Percentiles rank a stretch among this genome's conserved stretches.
phyloP scores from a whole-genome alignment of 2,113 vertebrate species.

The Leuciscus idus region DNA sequence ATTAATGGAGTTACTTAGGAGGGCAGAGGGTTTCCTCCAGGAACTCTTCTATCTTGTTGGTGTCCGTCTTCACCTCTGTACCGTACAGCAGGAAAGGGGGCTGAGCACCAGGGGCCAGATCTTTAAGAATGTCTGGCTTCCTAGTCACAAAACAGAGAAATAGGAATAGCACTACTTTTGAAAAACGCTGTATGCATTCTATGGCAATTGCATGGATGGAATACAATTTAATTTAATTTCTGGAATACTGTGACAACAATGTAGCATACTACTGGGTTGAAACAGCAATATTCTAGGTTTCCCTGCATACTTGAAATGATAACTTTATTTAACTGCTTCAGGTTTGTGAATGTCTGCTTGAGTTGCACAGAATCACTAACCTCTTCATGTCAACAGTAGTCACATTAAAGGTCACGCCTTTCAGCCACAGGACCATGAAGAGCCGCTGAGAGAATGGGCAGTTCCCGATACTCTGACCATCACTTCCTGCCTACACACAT shows the following conservation, averaged over 20 bases:
- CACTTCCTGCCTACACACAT: conserved; percentile 82
- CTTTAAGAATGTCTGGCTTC: conserved; percentile 85
- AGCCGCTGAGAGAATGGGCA: conserved; percentile 92
- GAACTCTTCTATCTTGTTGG: conserved; percentile 94
- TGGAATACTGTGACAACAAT: background rate
- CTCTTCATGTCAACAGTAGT: conserved; percentile 92
- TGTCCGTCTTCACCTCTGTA: conserved; percentile 89
- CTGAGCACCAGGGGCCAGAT: conserved; percentile 88
- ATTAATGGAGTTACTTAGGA: conserved; percentile 76
- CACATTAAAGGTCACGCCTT: conserved; percentile 90
- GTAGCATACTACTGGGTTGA: background rate
- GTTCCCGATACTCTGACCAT: conserved; percentile 91
- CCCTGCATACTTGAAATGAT: background rate
- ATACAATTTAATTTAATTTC: background rate
- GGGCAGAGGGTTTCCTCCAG: conserved; percentile 86
- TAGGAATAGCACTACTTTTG: background rate
- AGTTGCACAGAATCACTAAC: conserved; percentile 62
- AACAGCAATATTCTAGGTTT: background rate
- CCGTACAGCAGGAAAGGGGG: conserved; percentile 87
- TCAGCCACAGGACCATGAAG: conserved; percentile 94
- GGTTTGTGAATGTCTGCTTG: background rate
- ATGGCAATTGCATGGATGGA: background rate
- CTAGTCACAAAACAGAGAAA: conserved; percentile 64
- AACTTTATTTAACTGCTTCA: background rate
- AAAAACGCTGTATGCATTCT: background rate